phyloP scores from a whole-genome alignment of 2,113 vertebrate genomes.

The Camarhynchus parvulus region DNA sequence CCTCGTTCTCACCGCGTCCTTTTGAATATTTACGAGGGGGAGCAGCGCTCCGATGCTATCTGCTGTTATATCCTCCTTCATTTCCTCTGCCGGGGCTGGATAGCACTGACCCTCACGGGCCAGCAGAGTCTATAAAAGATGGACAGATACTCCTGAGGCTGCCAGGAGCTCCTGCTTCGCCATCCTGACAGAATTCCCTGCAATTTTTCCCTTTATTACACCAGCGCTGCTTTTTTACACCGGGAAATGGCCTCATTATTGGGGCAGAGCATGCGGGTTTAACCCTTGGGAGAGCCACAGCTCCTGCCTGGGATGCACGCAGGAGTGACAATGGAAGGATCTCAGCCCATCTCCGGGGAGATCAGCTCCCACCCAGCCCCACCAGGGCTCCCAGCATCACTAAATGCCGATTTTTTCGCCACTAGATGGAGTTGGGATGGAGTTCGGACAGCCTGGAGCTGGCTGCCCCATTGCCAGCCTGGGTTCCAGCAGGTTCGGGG shows the following conservation, averaged over 20 bases:
- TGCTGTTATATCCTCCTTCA: slow-evolving; percentile 58
- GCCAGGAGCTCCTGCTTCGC: neutral
- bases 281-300: neutral
- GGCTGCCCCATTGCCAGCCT: neutral
- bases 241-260: accelerated
- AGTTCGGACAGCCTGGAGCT: neutral
- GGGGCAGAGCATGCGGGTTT: neutral
- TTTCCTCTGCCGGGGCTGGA: slow-evolving; percentile 52
- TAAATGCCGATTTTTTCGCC: neutral
- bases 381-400: neutral
- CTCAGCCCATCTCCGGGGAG: accelerated
- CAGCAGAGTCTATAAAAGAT: neutral
- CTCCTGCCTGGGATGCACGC: accelerated
- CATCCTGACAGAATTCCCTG: neutral
- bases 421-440: neutral
- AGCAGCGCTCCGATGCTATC: slow-evolving; percentile 29
- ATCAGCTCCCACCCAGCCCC: neutral
- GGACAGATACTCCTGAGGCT: neutral
- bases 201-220: neutral
- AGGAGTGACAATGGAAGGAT: accelerated
- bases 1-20: slow-evolving; percentile 17
- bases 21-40: slow-evolving; percentile 51
- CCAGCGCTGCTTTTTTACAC: neutral
- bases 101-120: neutral
- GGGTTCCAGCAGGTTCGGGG: accelerated